Base-by-base conservation (phyloP, 2,113 vertebrate genomes). In the Platanista minor region DNA sequence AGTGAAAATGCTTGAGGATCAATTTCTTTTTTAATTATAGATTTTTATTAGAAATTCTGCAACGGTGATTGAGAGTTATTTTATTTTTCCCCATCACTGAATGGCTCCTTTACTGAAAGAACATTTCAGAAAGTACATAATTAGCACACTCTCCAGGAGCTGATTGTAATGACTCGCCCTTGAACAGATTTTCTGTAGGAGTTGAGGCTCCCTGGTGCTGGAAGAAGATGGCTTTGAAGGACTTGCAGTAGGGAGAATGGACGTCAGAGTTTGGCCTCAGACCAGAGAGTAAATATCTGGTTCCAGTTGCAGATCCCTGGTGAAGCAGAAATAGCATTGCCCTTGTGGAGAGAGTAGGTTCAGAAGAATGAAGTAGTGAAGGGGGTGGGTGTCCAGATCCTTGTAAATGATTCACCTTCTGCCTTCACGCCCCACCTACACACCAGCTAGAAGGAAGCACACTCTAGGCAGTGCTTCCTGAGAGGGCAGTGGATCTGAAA, bases 41-140 rank as follows among this genome's bases (percentile, higher is more conserved):
- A 33, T 64, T 84, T 92, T 92, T 90, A 84, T 91, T 88, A 92
- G 46, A 94, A 92, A 93, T 89, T 78, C 23, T 86, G 25, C 46
- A 74, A 61, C 18, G n/a, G 23, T 64, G 67, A 91, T 69, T 93
- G 80, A 82, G n/a, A 91, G 61, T 77, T 89, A 39, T 46, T 95
- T 87, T 69, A 54, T 67, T 87, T 94, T 91, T 81, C 62, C 33
- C 61, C 27, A 3, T 87, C 46, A 87, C 14, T 74, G 80, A 91
- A 74, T 69, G 41, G 33, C n/a, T 93, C 33, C 41, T 95, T 89
- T 80, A 80, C 43, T 83, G 83, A 96, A 80, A 88, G 49, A 80
- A 78, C 74, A 75, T 96, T 96, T 83, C 78, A 87, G 90, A 91
- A 96, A 89, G n/a, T 85, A 61, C 21, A 31, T 54, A 36, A 89